Evolutionary conservation across 2,113 vertebrate species (phyloP).

Genomic region (Panthera tigris): DNA sequence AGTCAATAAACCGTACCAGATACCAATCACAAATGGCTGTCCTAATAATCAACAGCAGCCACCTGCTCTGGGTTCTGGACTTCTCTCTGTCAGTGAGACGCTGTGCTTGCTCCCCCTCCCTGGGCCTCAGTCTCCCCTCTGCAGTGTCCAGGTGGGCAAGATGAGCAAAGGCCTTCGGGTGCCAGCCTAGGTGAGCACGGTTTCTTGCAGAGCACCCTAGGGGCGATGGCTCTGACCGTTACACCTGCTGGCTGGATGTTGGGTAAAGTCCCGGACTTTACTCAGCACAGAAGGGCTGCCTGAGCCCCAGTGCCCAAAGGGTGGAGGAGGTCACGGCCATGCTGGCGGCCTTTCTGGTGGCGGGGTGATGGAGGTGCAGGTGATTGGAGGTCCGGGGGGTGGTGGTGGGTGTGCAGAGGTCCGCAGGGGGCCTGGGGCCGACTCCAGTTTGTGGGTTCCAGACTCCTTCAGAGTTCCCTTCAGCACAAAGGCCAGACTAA

Average conservation of each 20-base stretch:
- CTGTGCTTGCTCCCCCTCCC: neutral
- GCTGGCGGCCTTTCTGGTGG: neutral
- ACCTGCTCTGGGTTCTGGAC: neutral
- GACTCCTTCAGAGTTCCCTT: neutral
- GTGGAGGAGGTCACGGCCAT: neutral
- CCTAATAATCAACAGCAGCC: neutral
- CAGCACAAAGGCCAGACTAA: neutral
- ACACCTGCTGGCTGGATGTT: neutral
- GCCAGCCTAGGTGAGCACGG: fast-evolving
- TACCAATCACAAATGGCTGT: neutral
- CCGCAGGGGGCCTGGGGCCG: neutral
- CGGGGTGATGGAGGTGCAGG: neutral
- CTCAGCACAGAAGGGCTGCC: neutral
- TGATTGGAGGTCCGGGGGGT: fast-evolving
- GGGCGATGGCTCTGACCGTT: neutral
- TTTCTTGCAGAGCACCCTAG: no score
- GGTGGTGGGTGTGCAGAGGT: neutral
- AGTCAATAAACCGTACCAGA: neutral
- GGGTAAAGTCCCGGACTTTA: neutral
- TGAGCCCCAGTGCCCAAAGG: neutral
- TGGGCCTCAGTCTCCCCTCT: neutral
- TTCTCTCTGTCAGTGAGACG: neutral
- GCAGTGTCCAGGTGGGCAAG: neutral
- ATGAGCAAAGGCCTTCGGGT: neutral
- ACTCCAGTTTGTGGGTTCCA: neutral